These are phyloP conservation scores for Enteromius treurensis DNA, from an alignment of 2,797 vertebrate genomes.

Conservation along the genomic window DNA sequence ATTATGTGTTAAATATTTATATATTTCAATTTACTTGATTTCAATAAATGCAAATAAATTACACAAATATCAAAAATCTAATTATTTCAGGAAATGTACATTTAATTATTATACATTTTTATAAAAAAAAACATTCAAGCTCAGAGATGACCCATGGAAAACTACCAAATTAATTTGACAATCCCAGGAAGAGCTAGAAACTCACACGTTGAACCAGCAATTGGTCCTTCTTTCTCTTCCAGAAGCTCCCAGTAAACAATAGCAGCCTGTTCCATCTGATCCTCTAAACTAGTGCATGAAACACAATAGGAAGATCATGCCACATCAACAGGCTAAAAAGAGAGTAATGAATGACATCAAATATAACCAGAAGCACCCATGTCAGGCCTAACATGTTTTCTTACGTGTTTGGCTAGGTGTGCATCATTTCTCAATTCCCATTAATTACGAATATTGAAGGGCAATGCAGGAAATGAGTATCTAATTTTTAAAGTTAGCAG, in stretches of 20 bases:
- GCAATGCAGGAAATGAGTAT: background rate
- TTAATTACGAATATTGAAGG: background rate
- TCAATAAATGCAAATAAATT: background rate
- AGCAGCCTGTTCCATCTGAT: conserved; percentile 90
- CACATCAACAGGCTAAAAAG: background rate
- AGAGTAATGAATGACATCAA: background rate
- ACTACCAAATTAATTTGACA: background rate
- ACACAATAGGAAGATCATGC: background rate
- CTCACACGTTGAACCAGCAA: conserved; percentile 94
- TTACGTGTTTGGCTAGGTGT: background rate
- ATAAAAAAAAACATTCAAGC: background rate
- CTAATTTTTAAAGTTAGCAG: background rate
- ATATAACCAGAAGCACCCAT: background rate
- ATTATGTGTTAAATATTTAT: no score
- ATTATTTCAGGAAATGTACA: background rate
- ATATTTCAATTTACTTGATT: background rate
- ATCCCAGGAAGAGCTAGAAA: conserved; percentile 54
- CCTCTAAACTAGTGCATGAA: conserved; percentile 80
- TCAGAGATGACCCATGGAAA: background rate
- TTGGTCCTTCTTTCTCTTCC: conserved; percentile 89
- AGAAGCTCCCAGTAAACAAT: conserved; percentile 88
- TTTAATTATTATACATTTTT: background rate
- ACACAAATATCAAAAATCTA: background rate
- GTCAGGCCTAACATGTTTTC: background rate
- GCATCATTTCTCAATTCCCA: no score